Evolutionary conservation across 2,888 invertebrate genomes (phyloP).

Genomic region (Temnothorax unifasciatus): DNA sequence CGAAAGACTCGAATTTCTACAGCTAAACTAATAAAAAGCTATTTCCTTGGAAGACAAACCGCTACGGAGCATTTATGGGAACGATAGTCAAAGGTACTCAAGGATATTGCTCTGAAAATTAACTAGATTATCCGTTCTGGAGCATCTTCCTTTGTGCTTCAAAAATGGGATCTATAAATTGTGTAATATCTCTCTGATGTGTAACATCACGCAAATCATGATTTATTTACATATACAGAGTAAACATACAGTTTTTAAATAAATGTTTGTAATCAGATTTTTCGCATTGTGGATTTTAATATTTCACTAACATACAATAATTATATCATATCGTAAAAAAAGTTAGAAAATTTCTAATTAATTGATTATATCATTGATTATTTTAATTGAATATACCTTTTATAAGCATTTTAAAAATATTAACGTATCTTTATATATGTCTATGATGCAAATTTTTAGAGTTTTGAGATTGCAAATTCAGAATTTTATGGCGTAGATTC

Average conservation of each 20-base stretch:
- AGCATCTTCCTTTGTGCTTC: neutral
- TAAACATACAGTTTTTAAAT: neutral
- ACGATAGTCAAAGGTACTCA: constrained; percentile 41
- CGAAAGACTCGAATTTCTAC: constrained; percentile 42
- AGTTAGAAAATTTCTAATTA: neutral
- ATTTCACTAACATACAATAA: neutral
- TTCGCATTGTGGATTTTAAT: neutral
- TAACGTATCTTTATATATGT: neutral
- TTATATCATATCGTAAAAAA: neutral
- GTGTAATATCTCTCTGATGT: constrained; percentile 23
- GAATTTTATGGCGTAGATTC: neutral
- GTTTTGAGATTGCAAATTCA: neutral
- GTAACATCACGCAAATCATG: neutral
- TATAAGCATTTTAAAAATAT: too few relatives aligned
- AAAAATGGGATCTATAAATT: constrained; percentile 35
- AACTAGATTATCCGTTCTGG: constrained; percentile 40
- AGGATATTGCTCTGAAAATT: constrained; percentile 60
- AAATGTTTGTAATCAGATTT: neutral
- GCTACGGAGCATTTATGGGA: constrained; percentile 66
- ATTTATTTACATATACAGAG: neutral
- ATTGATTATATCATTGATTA: too few relatives aligned
- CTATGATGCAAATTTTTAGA: neutral
- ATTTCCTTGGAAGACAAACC: constrained; percentile 43
- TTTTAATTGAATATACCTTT: too few relatives aligned
- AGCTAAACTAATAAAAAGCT: constrained; percentile 69